A percentile compares a stretch with the other conserved stretches of the same genome.
Evolutionary conservation across 2,888 invertebrate genomes (phyloP).

Genomic region (Eurytoma californica): DNA sequence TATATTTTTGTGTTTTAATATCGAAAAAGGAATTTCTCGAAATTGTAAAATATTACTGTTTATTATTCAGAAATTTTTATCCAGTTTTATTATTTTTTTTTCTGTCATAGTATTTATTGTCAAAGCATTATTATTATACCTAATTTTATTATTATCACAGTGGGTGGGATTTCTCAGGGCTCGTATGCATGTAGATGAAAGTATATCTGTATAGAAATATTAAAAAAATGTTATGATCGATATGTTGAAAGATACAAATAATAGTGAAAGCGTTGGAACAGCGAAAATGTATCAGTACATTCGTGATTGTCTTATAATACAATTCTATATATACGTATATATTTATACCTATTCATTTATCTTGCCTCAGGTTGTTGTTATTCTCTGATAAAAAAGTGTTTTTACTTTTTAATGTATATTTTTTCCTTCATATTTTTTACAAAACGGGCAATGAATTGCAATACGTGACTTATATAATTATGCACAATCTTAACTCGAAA

Average conservation of each 20-base stretch:
- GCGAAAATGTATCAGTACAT: slow-evolving; percentile 24
- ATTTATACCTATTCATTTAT: slow-evolving; percentile 39
- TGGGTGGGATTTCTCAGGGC: slow-evolving; percentile 39
- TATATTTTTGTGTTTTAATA: slow-evolving; percentile 22
- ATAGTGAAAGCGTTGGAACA: slow-evolving; percentile 43
- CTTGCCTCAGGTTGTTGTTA: slow-evolving; percentile 6
- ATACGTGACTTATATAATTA: slow-evolving; percentile 20
- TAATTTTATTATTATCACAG: slow-evolving; percentile 27
- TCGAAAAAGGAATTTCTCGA: slow-evolving; percentile 18
- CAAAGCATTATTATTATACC: slow-evolving; percentile 14
- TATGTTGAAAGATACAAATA: slow-evolving; percentile 16
- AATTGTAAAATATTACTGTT: slow-evolving; percentile 33
- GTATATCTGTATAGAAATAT: slow-evolving; percentile 38
- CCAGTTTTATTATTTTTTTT: slow-evolving; percentile 22
- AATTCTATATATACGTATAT: slow-evolving; percentile 7
- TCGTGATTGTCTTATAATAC: slow-evolving; percentile 17
- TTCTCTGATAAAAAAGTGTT: slow-evolving; percentile 6
- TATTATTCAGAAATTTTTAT: slow-evolving; percentile 30
- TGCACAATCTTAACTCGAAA: slow-evolving; percentile 4
- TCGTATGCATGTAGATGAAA: slow-evolving; percentile 44
- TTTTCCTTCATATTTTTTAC: neutral
- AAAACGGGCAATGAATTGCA: slow-evolving; percentile 16
- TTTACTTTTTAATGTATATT: slow-evolving; percentile 18
- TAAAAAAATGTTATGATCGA: slow-evolving; percentile 36
- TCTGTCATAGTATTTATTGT: slow-evolving; percentile 22